Conservation (phyloP, 2,113 vertebrate species). For the Todiramphus saurophagus region DNA sequence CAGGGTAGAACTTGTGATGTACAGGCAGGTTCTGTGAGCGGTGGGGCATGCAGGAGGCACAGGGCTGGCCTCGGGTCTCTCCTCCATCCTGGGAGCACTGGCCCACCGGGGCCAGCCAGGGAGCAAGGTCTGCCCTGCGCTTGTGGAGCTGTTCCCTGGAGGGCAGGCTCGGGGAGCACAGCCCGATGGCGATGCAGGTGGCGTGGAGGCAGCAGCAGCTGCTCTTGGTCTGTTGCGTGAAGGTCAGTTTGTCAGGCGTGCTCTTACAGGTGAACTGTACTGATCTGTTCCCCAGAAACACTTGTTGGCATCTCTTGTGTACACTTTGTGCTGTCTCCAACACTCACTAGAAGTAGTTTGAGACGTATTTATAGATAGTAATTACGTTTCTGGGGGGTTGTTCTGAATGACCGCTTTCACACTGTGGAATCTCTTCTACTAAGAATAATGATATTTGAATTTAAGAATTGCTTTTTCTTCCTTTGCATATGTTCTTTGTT, state of each 20-base stretch:
- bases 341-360: not conserved
- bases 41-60: not conserved
- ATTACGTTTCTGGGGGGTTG: not conserved
- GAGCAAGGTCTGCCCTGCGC: too few relatives aligned
- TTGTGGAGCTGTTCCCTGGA: not conserved
- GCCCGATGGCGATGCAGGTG: accelerated
- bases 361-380: not conserved
- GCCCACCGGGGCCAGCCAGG: not conserved
- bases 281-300: not conserved
- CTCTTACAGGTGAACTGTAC: not conserved
- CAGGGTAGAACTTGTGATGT: not conserved
- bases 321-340: not conserved
- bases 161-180: accelerated
- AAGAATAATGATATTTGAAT: constrained; percentile 60
- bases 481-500: constrained; percentile 74
- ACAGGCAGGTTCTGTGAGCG: not conserved
- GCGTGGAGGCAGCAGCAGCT: not conserved
- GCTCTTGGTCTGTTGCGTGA: accelerated
- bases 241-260: not conserved
- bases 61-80: not conserved
- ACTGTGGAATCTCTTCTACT: constrained; percentile 19
- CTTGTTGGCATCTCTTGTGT: not conserved
- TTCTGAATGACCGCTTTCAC: constrained; percentile 33
- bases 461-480: constrained; percentile 68
- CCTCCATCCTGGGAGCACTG: not conserved